Evolutionary conservation across 2,113 vertebrate genomes (phyloP).

Genomic region (Myocastor coypus): DNA sequence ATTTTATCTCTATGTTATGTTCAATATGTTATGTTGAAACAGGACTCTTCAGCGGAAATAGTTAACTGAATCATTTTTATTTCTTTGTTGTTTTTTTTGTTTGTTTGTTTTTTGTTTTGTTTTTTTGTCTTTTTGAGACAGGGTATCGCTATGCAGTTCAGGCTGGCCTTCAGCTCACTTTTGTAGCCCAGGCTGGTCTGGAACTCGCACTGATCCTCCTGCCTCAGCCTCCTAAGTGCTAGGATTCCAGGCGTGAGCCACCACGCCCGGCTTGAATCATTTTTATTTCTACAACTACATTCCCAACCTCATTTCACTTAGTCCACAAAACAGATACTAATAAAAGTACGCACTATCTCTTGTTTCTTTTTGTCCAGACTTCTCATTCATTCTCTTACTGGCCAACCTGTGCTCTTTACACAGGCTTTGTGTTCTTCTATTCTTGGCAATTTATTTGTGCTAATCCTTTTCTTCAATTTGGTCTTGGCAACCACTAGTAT

Average conservation of each 20-base stretch:
- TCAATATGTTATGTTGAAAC: background rate
- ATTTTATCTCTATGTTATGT: no score
- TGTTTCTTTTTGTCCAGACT: background rate
- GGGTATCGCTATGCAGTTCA: no score
- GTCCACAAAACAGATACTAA: background rate
- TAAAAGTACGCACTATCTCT: background rate
- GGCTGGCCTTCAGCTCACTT: no score
- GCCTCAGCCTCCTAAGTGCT: no score
- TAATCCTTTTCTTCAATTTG: constrained; percentile 14
- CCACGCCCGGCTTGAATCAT: no score
- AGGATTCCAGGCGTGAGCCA: no score
- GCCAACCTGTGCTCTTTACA: constrained; percentile 5
- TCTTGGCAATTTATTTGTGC: constrained; percentile 23
- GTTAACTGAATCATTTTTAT: background rate
- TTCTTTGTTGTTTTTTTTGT: no score
- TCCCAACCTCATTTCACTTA: background rate
- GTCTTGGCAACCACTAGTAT: background rate
- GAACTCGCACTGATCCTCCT: no score
- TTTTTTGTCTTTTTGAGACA: no score
- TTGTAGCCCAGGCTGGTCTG: no score
- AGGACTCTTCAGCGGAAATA: background rate
- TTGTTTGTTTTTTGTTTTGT: no score
- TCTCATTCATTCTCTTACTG: constrained; percentile 32
- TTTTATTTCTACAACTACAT: constrained; percentile 1
- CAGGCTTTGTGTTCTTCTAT: background rate